Base-by-base conservation (phyloP, 2,113 vertebrate species). In the Indicator indicator region DNA sequence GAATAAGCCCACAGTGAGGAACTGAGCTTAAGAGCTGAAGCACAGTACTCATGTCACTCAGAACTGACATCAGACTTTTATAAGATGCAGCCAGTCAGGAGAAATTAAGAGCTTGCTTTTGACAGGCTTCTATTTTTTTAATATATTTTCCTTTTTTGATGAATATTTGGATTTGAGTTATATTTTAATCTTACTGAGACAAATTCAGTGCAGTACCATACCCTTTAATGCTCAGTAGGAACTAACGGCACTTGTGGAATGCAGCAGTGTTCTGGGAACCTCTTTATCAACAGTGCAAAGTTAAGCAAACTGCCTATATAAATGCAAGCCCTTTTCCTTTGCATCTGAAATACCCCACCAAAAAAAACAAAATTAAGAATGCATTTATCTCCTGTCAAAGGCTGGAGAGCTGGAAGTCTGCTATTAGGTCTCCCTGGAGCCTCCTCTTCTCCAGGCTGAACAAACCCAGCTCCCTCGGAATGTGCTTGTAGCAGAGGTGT, bases 361-460 rank as follows among this genome's bases (percentile, higher is more conserved):
- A 94, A 94, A 94, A n/a, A 86, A 83, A 21, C 85, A 95, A 77
- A 94, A 86, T 84, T 78, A 93, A 96, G 52, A 94, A 82, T 59
- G 21, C 38, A 76, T 28, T 63, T 90, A 81, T 81, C n/a, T 83
- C 60, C 28, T 81, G 38, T 69, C 64, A 87, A 95, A 75, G 88
- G 36, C 36, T 36, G 36, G 36, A 36, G 36, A 36, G 36, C 36
- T 36, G 54, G 91, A 94, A 50, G 18, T 14, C 42, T 44, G 42
- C 42, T 44, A 16, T 44, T 44, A 44, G 42, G 42, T 44, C 42
- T 44, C 42, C 42, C 42, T 16, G 14, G 42, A 44, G 14, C 42
- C 42, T 44, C 42, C 42, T 44, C 42, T 44, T 44, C 42, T 44
- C 42, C 42, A 42, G 42, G 42, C 42, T 42, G 42, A 55, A 24